These are phyloP conservation scores for Pseudomugil gertrudae DNA, from an alignment of 2,797 vertebrate genomes.

Conservation along the genomic window DNA sequence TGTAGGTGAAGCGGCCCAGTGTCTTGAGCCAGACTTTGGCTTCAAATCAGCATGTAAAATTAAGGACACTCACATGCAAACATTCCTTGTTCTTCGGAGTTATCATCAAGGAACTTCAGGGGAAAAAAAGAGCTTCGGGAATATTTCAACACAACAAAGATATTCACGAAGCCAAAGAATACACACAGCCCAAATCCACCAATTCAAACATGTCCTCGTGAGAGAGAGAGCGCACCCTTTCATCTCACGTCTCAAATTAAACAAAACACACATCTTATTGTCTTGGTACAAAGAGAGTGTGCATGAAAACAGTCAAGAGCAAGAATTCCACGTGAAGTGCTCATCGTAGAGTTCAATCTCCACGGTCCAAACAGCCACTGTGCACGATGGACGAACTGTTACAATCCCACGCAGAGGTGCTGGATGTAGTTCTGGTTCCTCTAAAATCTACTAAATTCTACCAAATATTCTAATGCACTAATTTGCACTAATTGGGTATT, in stretches of 20 bases:
- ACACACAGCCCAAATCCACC: constrained; percentile 56
- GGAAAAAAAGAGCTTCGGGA: constrained; percentile 51
- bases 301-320: constrained; percentile 26
- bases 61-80: constrained; percentile 32
- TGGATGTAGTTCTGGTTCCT: constrained; percentile 47
- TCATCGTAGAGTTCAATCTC: constrained; percentile 13
- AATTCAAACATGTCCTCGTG: constrained; percentile 54
- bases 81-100: constrained; percentile 36
- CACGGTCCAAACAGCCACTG: constrained; percentile 9
- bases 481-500: constrained; percentile 71
- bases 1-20: constrained; percentile 9
- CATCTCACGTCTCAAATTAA: constrained; percentile 61
- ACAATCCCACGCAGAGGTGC: constrained; percentile 32
- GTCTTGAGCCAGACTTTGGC: constrained; percentile 50
- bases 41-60: constrained; percentile 44
- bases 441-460: constrained; percentile 33
- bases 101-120: constrained; percentile 42
- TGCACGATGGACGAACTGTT: constrained; percentile 33
- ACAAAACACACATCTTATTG: constrained; percentile 49
- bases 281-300: constrained; percentile 25
- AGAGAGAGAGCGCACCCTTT: constrained; percentile 47
- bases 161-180: constrained; percentile 53
- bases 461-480: constrained; percentile 43
- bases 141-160: constrained; percentile 57
- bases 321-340: constrained; percentile 21